Evolutionary conservation across 2,797 vertebrate species (phyloP).

Genomic region (Sebastes elongatus): DNA sequence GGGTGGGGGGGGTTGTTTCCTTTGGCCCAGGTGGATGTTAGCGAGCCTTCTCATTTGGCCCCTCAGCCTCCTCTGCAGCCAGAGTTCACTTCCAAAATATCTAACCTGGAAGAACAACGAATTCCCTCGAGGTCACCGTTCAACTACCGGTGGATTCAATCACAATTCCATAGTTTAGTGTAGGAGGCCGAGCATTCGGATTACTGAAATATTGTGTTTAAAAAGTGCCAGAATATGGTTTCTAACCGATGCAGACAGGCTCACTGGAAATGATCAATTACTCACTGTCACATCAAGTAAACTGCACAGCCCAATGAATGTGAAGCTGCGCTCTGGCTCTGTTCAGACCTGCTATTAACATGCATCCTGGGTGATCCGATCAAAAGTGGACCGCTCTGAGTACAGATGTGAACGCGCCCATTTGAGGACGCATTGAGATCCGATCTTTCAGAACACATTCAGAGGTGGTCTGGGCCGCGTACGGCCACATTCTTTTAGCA

Average conservation of each 20-base stretch:
- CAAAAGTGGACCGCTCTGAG: neutral
- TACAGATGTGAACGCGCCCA: no score
- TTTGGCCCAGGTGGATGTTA: conserved; percentile 60
- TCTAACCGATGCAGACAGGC: neutral
- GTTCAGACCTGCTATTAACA: neutral
- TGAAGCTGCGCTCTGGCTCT: neutral
- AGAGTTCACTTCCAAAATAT: conserved; percentile 39
- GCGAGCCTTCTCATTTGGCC: conserved; percentile 52
- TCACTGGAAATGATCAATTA: neutral
- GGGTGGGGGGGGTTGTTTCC: conserved; percentile 49
- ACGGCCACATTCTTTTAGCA: no score
- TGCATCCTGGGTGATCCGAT: neutral
- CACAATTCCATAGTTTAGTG: neutral
- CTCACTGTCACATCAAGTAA: neutral
- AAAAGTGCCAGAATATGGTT: conserved; percentile 2
- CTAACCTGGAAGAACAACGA: conserved; percentile 6
- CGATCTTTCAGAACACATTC: no score
- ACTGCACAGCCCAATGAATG: no score
- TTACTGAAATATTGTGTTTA: neutral
- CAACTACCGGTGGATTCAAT: neutral
- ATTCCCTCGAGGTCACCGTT: conserved; percentile 6
- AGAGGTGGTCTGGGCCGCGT: no score
- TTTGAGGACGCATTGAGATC: no score
- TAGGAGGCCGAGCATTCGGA: neutral
- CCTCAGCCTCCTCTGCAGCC: conserved; percentile 2